Percentiles rank a stretch among this genome's conserved stretches.
phyloP scores from a whole-genome alignment of 53 echinoderm and acorn worm genomes.

The Paracentrotus lividus region DNA sequence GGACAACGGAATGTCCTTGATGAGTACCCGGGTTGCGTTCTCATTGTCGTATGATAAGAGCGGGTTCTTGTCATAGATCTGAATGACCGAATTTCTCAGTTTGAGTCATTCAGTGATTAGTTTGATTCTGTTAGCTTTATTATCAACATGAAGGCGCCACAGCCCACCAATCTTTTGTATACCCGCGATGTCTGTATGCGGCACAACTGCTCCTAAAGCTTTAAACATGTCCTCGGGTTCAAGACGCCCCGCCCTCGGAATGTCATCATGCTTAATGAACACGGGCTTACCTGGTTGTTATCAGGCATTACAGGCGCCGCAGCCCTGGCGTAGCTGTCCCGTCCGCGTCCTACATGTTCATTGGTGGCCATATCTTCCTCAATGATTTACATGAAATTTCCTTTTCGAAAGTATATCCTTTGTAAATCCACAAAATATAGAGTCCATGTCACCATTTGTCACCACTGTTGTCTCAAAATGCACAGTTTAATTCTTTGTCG shows the following conservation, averaged over 20 bases:
- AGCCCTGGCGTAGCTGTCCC: not conserved
- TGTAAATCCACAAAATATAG: not conserved
- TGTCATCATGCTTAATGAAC: conserved; percentile 2
- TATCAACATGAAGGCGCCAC: not conserved
- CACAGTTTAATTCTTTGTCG: not conserved
- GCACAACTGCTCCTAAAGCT: not conserved
- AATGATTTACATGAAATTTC: not conserved
- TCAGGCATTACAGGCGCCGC: not conserved
- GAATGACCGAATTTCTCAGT: not conserved
- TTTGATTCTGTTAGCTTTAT: not conserved
- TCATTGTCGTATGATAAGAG: not conserved
- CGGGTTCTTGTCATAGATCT: not conserved
- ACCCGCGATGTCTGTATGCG: not conserved
- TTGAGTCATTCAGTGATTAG: not conserved
- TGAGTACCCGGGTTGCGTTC: not conserved
- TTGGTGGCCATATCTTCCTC: not conserved
- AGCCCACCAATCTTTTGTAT: not conserved
- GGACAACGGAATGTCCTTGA: conserved; percentile 21
- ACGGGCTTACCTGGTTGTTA: not conserved
- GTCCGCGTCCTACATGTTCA: not conserved
- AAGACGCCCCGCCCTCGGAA: not conserved
- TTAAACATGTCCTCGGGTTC: not conserved
- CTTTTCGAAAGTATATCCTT: not conserved
- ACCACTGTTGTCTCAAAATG: not conserved
- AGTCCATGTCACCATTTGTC: not conserved